A percentile compares a stretch with the other conserved stretches of the same genome.
These are phyloP conservation scores for Pocillopora grandis DNA, from an alignment of 92 coral and sea anemone genomes.

Conservation along the genomic window DNA sequence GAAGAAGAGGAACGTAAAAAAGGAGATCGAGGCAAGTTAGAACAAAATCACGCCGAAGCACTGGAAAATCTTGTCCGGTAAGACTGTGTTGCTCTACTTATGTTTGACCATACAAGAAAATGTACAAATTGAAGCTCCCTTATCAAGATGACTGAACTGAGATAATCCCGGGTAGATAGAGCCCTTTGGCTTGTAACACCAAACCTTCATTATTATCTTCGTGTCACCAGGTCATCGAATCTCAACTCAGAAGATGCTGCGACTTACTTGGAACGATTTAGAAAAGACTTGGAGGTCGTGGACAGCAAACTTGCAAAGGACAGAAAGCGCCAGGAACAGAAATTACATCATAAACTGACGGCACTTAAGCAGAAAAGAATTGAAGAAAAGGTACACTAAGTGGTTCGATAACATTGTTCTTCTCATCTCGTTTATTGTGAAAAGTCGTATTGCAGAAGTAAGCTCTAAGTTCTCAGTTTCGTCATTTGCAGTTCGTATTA, in stretches of 20 bases:
- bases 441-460: no score
- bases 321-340: slow-evolving; percentile 75
- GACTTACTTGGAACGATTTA: slow-evolving; percentile 71
- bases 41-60: slow-evolving; percentile 55
- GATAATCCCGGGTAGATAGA: no score
- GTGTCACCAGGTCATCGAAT: slow-evolving; percentile 65
- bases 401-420: no score
- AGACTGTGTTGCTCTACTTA: neutral
- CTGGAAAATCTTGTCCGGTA: slow-evolving; percentile 72
- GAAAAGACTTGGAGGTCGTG: slow-evolving; percentile 78
- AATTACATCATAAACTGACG: slow-evolving; percentile 85
- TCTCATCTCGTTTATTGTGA: no score
- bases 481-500: no score
- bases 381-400: slow-evolving; percentile 73
- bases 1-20: slow-evolving; percentile 69
- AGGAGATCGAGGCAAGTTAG: slow-evolving; percentile 47
- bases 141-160: no score
- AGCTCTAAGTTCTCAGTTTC: no score
- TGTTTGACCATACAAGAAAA: no score
- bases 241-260: slow-evolving; percentile 76
- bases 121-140: no score
- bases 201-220: neutral
- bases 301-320: slow-evolving; percentile 77
- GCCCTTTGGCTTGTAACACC: neutral
- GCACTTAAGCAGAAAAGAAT: slow-evolving; percentile 77